phyloP scores from a whole-genome alignment of 2,797 vertebrate genomes.

The Chelonia mydas region DNA sequence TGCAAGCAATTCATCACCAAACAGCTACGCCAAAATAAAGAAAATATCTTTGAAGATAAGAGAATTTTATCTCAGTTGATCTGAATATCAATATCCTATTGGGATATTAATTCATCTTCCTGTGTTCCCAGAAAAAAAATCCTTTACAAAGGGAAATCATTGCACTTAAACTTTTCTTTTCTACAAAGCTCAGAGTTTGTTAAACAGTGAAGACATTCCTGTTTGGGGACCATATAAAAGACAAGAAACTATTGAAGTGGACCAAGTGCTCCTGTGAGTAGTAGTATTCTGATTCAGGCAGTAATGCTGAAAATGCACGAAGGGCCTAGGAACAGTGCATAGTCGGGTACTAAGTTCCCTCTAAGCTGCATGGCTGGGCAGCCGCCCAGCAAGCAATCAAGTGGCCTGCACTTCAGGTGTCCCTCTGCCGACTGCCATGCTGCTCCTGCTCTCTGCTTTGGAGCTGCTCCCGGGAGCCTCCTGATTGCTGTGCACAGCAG shows the following conservation, averaged over 20 bases:
- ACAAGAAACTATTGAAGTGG: neutral
- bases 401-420: too few species aligned
- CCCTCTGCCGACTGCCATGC: too few species aligned
- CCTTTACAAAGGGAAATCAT: neutral
- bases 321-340: accelerated
- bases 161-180: neutral
- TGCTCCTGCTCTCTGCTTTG: too few species aligned
- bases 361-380: too few species aligned
- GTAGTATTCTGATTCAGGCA: neutral
- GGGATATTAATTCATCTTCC: neutral
- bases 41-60: neutral
- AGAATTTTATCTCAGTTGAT: neutral
- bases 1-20: neutral
- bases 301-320: neutral
- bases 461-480: too few species aligned
- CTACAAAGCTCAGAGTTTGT: neutral
- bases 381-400: too few species aligned
- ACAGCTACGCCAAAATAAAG: neutral
- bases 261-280: neutral
- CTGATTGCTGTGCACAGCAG: too few species aligned
- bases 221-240: neutral
- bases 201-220: neutral
- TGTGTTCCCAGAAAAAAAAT: neutral
- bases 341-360: too few species aligned
- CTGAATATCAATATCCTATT: neutral